Conservation (phyloP, 2,888 invertebrate species). For the Drosophila peninsularis region DNA sequence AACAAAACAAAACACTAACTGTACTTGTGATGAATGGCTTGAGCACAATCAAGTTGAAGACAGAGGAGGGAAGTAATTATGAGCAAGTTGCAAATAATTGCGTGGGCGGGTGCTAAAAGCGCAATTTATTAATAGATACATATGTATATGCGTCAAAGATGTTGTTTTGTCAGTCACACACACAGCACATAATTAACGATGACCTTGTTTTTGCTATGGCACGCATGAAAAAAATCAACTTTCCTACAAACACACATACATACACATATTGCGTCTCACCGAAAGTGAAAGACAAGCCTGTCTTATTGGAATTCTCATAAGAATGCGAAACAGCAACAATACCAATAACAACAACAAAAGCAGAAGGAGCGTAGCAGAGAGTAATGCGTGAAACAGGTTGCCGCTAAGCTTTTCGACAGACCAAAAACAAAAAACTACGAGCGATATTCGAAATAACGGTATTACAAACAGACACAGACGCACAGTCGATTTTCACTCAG, state of each 20-base stretch:
- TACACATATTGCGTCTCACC: constrained; percentile 30
- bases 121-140: constrained; percentile 38
- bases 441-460: constrained; percentile 47
- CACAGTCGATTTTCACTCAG: constrained; percentile 26
- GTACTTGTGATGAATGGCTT: constrained; percentile 55
- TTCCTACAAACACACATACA: constrained; percentile 38
- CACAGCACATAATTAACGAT: constrained; percentile 24
- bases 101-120: constrained; percentile 26
- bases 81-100: constrained; percentile 27
- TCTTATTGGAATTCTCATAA: constrained; percentile 77
- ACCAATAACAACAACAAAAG: constrained; percentile 30
- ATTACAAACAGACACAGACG: constrained; percentile 16
- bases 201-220: constrained; percentile 58
- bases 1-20: constrained; percentile 51
- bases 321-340: constrained; percentile 60
- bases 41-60: background rate
- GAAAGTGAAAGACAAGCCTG: constrained; percentile 70
- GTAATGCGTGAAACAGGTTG: constrained; percentile 54
- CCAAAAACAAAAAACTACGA: constrained; percentile 8
- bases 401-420: constrained; percentile 26
- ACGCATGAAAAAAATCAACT: constrained; percentile 57
- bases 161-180: constrained; percentile 28
- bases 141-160: constrained; percentile 35
- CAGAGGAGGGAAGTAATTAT: background rate
- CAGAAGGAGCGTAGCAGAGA: constrained; percentile 18